phyloP scores from a whole-genome alignment of 2,797 vertebrate genomes.

The Chelonia mydas region DNA sequence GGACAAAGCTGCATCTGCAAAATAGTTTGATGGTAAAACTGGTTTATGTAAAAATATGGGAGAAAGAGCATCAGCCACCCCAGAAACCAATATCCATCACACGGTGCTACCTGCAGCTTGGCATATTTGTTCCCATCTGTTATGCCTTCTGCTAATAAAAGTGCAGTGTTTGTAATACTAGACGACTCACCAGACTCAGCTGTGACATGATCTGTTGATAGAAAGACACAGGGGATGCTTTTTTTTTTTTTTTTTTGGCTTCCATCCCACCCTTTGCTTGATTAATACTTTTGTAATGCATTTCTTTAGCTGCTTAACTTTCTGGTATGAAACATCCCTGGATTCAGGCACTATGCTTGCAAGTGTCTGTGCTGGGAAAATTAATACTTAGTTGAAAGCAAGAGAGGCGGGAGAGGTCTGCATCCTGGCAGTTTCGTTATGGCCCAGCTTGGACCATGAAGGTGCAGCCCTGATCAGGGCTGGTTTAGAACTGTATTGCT shows the following conservation, averaged over 20 bases:
- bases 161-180: background rate
- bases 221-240: background rate
- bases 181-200: constrained; percentile 31
- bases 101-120: background rate
- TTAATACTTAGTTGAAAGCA: background rate
- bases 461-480: background rate
- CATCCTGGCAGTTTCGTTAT: background rate
- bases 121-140: constrained; percentile 44
- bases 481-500: background rate
- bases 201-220: constrained; percentile 28
- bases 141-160: constrained; percentile 46
- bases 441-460: background rate
- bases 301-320: background rate
- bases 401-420: background rate
- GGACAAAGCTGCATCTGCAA: background rate
- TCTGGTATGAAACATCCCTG: background rate
- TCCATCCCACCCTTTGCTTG: background rate
- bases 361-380: background rate
- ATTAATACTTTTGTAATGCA: background rate
- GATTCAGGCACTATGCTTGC: background rate
- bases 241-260: background rate
- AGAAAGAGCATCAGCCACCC: constrained; percentile 29
- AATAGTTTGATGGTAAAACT: constrained; percentile 30
- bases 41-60: background rate
- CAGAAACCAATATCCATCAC: background rate